Base-by-base conservation (phyloP, 2,797 vertebrate genomes). In the Rhinella marina region DNA sequence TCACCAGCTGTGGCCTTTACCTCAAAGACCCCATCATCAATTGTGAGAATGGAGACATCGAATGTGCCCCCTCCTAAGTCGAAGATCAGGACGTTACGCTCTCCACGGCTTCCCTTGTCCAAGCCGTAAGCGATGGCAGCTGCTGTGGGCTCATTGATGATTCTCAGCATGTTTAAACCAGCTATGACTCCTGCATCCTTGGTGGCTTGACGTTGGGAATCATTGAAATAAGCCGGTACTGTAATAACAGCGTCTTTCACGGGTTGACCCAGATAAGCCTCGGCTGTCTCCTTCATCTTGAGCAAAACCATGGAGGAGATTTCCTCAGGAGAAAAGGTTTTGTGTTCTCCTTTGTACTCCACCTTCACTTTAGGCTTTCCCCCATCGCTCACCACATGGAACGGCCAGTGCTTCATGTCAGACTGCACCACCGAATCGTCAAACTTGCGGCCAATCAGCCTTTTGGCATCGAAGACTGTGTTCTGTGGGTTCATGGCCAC, bases 381-480 rank as follows among this genome's bases (percentile, higher is more conserved):
- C 23, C 32, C 72, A 75, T 75, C 72, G 10, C 41, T 75, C 21
- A 75, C 9, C 32, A 75, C 32, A 8, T 94, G 95, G 91, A 98
- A 98, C 59, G 97, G 97, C 97, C 97, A 98, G 89, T 97, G 93
- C 91, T 97, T 98, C 97, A 98, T 97, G 87, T 98, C 97, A 1
- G 96, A 93, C 90, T 98, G 97, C 32, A 98, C 97, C 61, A 97
- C 96, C 0, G 94, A 12, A 68, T 97, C 97, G 0, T 97, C 96
- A 91, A 94, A 98, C 88, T 95, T 96, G 68, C 97, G 95, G 17
- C 97, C 97, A 27, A 98, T 98, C 86, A 98, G 94, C 13, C 97
- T 95, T 89, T 98, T 98, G 54, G 97, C 97, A 94, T 98, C 97
- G 82, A 98, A 98, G 59, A 98, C 96, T 0, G 97, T 98, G 92